These are phyloP conservation scores for Mastomys natalensis DNA, from an alignment of 2,113 vertebrate genomes.

Conservation along the genomic window DNA sequence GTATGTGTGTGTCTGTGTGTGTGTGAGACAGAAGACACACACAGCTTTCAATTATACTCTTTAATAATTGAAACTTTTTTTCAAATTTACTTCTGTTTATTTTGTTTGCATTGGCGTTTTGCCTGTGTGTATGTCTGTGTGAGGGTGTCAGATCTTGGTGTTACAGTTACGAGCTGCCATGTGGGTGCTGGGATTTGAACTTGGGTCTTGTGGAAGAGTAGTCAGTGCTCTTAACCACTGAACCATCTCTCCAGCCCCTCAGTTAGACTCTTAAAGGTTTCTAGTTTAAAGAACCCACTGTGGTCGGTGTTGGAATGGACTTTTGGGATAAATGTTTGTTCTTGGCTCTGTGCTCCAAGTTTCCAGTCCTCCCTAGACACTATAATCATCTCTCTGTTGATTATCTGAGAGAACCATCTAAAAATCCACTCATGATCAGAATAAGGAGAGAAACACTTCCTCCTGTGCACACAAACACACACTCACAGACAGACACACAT, in stretches of 20 bases:
- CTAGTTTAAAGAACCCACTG: not conserved
- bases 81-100: not conserved
- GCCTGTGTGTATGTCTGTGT: not conserved
- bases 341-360: not conserved
- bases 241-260: not conserved
- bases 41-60: not conserved
- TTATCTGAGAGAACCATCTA: not conserved
- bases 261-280: not conserved
- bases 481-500: too few species aligned
- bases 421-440: not conserved
- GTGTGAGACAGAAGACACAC: not conserved
- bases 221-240: not conserved
- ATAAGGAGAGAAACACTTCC: not conserved
- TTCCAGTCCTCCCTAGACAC: not conserved
- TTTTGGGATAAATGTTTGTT: not conserved
- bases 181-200: not conserved
- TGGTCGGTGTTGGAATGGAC: not conserved
- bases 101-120: not conserved
- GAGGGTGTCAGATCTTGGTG: not conserved
- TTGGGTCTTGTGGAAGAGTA: not conserved
- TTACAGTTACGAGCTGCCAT: not conserved
- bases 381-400: not conserved
- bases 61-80: not conserved
- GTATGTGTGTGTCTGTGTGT: too few species aligned
- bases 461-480: rapidly evolving